phyloP scores from a whole-genome alignment of 2,888 invertebrate genomes.

The Oegoconia quadripuncta region DNA sequence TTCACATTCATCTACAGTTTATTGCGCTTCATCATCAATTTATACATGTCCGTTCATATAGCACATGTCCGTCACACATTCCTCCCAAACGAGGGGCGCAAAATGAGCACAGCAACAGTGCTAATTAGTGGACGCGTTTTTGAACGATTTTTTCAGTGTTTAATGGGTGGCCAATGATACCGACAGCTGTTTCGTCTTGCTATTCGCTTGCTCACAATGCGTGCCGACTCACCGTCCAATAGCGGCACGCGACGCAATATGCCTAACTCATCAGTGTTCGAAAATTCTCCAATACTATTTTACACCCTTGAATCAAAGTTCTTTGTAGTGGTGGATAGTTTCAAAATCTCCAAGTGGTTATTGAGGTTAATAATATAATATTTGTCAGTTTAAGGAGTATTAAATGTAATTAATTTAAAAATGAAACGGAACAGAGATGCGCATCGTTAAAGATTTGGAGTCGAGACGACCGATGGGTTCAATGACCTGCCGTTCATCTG shows the following conservation, averaged over 20 bases:
- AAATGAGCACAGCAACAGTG: conserved; percentile 43
- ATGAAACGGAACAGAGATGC: conserved; percentile 46
- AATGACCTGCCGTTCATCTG: conserved; percentile 69
- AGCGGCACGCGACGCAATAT: conserved; percentile 36
- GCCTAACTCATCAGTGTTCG: too few relatives aligned
- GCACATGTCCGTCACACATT: conserved; percentile 45
- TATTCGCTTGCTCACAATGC: conserved; percentile 53
- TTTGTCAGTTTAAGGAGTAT: too few relatives aligned
- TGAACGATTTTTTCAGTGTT: conserved; percentile 42
- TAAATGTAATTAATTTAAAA: neutral
- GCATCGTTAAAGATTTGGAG: conserved; percentile 62
- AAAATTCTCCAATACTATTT: too few relatives aligned
- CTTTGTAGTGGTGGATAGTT: too few relatives aligned
- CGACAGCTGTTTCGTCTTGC: conserved; percentile 46
- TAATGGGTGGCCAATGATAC: conserved; percentile 49
- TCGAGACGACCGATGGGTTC: conserved; percentile 65
- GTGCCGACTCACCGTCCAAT: conserved; percentile 33
- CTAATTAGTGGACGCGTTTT: conserved; percentile 50
- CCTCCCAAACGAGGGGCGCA: conserved; percentile 41
- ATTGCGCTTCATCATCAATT: conserved; percentile 52
- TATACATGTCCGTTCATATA: too few relatives aligned
- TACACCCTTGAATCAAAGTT: too few relatives aligned
- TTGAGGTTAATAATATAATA: too few relatives aligned
- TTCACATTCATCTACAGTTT: conserved; percentile 38
- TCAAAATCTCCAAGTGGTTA: too few relatives aligned